Evolutionary conservation across 2,797 vertebrate species (phyloP).

Genomic region (Hippopotamyrus pictus): DNA sequence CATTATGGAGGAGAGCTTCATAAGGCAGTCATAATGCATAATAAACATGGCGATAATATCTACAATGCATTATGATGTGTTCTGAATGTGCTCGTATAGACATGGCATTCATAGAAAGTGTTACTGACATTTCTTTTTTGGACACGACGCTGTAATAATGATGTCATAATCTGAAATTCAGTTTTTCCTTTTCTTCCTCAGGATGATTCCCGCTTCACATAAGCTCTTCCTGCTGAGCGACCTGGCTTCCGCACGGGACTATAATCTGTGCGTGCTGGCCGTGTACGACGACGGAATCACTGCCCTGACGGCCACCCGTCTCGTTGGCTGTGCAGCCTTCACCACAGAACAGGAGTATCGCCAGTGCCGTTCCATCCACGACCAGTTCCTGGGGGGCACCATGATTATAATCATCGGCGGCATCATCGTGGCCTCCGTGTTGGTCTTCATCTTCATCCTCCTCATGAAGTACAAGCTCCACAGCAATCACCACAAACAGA

Average conservation of each 20-base stretch:
- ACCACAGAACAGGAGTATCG: constrained; percentile 64
- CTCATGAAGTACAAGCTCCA: constrained; percentile 85
- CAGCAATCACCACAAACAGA: constrained; percentile 73
- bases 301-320: constrained; percentile 66
- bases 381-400: constrained; percentile 79
- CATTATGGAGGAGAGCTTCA: neutral
- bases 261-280: constrained; percentile 75
- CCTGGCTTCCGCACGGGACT: constrained; percentile 72
- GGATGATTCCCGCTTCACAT: constrained; percentile 80
- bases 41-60: neutral
- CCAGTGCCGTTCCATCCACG: constrained; percentile 73
- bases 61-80: neutral
- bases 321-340: constrained; percentile 75
- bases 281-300: constrained; percentile 74
- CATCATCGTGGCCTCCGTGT: constrained; percentile 81
- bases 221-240: constrained; percentile 76
- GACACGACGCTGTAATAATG: neutral
- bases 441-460: constrained; percentile 87
- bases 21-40: neutral
- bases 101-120: neutral
- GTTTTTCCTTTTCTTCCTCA: constrained; percentile 36
- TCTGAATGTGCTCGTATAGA: neutral
- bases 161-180: neutral
- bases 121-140: neutral
- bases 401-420: constrained; percentile 88